phyloP scores from a whole-genome alignment of 2,113 vertebrate genomes.

The Anguilla japonica region DNA sequence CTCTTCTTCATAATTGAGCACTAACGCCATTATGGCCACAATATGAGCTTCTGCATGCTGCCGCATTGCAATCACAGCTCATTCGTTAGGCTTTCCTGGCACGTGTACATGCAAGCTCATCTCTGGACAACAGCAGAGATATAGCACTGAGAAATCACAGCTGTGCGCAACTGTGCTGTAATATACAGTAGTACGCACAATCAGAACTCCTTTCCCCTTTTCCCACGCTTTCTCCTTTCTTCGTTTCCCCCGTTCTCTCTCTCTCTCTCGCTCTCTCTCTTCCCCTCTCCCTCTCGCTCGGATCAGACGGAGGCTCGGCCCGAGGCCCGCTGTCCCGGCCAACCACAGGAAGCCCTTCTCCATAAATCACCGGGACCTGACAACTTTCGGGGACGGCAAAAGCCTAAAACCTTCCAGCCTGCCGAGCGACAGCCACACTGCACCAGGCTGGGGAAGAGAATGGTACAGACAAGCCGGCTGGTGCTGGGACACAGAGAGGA shows the following conservation, averaged over 20 bases:
- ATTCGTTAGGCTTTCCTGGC: too few species aligned
- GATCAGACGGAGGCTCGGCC: neutral
- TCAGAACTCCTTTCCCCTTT: neutral
- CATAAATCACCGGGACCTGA: conserved; percentile 38
- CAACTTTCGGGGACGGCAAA: conserved; percentile 25
- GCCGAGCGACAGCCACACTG: neutral
- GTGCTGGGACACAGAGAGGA: neutral
- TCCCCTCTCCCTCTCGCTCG: neutral
- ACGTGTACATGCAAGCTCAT: too few species aligned
- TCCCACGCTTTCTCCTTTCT: neutral
- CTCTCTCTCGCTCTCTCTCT: neutral
- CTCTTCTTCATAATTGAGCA: too few species aligned
- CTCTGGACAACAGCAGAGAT: too few species aligned
- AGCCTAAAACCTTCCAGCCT: neutral
- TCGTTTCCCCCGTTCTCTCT: neutral
- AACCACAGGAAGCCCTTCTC: conserved; percentile 34
- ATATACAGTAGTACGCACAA: neutral
- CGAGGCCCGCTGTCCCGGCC: conserved; percentile 5
- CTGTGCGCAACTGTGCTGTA: too few species aligned
- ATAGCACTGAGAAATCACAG: too few species aligned
- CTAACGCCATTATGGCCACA: too few species aligned
- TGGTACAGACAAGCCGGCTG: neutral
- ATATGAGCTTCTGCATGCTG: too few species aligned
- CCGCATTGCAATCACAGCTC: too few species aligned
- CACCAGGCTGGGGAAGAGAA: neutral